Evolutionary conservation across 2,797 vertebrate species (phyloP), one percentile per base, ranked within the genome.

Genomic region (Lophotriccus pileatus): DNA sequence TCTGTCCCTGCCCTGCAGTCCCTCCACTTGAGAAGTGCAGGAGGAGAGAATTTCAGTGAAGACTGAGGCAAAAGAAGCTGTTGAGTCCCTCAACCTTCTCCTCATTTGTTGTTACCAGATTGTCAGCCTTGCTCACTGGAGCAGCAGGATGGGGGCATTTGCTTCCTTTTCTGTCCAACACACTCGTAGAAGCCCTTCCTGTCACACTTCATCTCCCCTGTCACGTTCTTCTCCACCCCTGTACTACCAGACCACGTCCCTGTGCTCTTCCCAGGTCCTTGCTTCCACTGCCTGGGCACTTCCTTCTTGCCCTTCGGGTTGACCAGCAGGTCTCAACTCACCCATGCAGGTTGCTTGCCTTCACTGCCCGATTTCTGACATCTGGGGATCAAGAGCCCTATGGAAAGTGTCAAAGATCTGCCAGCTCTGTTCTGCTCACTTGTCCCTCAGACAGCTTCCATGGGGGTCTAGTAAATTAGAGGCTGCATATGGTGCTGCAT

Each of bases 111-210:
- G 58, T 28, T 37, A 7, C 3, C 27, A 14, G 2, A 28, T 23
- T 64, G 17, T 14, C 41, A 47, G 66, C 5, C 14, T 1, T 12
- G 18, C 58, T n/a, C 32, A 36, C 1, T 32, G 30, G 43, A n/a
- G 27, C 23, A n/a, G 50, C 12, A 34, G 36, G 1, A 0, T 12
- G 30, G 9, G 41, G 37, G 6, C 24, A 7, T 1, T 10, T 32
- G 14, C 58, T 63, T 23, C 14, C 43, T 49, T 12, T 28, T 28
- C 15, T 24, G 37, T 14, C 32, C 28, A 2, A 5, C 59, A 14
- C 15, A 17, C 3, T 44, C 28, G 22, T 17, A 50, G 32, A 22
- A 50, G 13, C 19, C 15, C 15, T 8, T 50, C 23, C 14, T n/a
- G 37, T 3, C 5, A 3, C 44, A 5, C 44, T 7, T 56, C 0